These are phyloP conservation scores for Drosophila yooni DNA, from an alignment of 2,888 invertebrate species.

Conservation along the genomic window DNA sequence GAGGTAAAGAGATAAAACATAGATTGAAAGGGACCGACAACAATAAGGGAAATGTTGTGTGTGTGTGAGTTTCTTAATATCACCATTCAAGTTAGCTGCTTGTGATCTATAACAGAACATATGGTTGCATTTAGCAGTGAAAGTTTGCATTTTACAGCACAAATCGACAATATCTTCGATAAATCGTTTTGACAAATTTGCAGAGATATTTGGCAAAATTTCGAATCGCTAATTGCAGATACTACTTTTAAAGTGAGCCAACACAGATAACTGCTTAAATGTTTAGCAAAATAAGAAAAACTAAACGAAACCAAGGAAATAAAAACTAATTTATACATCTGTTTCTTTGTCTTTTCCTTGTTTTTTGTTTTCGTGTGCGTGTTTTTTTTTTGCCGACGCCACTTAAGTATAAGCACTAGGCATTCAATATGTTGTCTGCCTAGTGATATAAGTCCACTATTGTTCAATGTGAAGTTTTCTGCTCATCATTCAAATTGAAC, in stretches of 20 bases:
- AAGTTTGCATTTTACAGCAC: not conserved
- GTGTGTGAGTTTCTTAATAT: not conserved
- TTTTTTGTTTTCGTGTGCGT: not conserved
- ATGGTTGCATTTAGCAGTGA: not conserved
- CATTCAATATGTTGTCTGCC: not conserved
- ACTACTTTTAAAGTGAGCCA: not conserved
- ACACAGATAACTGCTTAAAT: not conserved
- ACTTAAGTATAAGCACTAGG: not conserved
- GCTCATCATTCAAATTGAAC: not conserved
- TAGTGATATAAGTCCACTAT: not conserved
- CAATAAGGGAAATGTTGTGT: not conserved
- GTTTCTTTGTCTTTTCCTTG: not conserved
- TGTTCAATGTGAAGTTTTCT: not conserved
- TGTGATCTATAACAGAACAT: not conserved
- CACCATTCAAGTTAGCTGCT: not conserved
- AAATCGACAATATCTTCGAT: not conserved
- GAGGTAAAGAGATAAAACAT: not conserved
- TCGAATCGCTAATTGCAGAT: not conserved
- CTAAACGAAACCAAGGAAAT: not conserved
- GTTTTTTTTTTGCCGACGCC: not conserved
- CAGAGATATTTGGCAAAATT: not conserved
- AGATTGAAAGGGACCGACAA: not conserved
- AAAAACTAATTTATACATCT: not conserved
- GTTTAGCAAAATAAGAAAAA: not conserved
- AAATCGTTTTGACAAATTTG: not conserved